Evolutionary conservation across 2,888 invertebrate genomes (phyloP).

Genomic region (Pachliopta kotzebuea): DNA sequence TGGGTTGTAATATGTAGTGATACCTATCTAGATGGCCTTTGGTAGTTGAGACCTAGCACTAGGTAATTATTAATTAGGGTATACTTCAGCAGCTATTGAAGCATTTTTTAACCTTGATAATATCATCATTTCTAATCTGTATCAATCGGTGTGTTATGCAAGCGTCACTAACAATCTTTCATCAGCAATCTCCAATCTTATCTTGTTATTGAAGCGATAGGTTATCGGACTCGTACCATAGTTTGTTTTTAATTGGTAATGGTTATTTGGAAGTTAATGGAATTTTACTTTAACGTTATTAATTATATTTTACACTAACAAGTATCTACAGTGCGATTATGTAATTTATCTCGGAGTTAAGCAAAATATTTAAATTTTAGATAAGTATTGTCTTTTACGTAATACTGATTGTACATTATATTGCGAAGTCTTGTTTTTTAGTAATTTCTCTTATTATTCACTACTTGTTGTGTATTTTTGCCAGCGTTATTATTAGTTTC

Average conservation of each 20-base stretch:
- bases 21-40: no score
- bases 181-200: constrained; percentile 8
- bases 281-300: background rate
- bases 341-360: background rate
- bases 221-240: constrained; percentile 20
- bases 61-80: no score
- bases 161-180: constrained; percentile 6
- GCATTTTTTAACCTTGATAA: no score
- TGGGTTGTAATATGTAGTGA: no score
- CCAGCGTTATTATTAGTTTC: no score
- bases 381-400: no score
- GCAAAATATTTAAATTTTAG: background rate
- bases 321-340: background rate
- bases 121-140: constrained; percentile 1
- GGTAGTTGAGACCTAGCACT: no score
- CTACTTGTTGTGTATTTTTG: no score
- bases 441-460: no score
- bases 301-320: background rate
- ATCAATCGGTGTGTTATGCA: background rate
- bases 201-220: constrained; percentile 18
- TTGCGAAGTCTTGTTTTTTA: no score
- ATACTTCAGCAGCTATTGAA: no score
- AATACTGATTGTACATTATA: no score
- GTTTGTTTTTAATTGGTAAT: constrained; percentile 13
- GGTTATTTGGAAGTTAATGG: background rate